These are phyloP conservation scores for Ageneiosus marmoratus DNA, from an alignment of 2,113 vertebrate genomes.

Conservation along the genomic window DNA sequence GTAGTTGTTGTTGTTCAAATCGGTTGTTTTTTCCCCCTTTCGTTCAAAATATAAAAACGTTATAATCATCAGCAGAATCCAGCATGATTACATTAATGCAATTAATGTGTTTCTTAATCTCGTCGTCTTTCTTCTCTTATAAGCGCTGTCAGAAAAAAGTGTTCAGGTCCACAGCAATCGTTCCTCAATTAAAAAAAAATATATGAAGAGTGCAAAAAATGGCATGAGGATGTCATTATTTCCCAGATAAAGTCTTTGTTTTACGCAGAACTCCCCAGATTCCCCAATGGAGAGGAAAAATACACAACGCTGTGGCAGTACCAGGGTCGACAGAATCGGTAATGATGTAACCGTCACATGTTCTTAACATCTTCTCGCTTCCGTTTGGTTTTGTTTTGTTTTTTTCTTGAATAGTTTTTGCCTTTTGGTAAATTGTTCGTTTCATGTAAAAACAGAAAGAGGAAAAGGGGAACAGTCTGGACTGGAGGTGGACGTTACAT, in stretches of 20 bases:
- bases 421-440: conserved; percentile 52
- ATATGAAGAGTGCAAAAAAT: conserved; percentile 81
- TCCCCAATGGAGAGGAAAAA: conserved; percentile 40
- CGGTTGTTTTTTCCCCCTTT: conserved; percentile 57
- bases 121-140: conserved; percentile 40
- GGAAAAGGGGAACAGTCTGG: conserved; percentile 80
- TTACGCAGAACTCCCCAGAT: conserved; percentile 33
- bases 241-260: conserved; percentile 51
- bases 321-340: conserved; percentile 38
- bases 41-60: conserved; percentile 66
- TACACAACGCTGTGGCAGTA: conserved; percentile 51
- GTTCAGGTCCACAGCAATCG: conserved; percentile 35
- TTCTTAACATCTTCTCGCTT: conserved; percentile 35
- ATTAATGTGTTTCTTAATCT: conserved; percentile 30
- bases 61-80: conserved; percentile 58
- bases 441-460: conserved; percentile 85
- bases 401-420: conserved; percentile 59
- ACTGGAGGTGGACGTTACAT: conserved; percentile 84
- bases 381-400: conserved; percentile 71
- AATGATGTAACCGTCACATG: conserved; percentile 57
- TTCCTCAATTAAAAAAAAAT: conserved; percentile 62
- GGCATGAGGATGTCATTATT: conserved; percentile 77
- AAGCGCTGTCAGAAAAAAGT: conserved; percentile 47
- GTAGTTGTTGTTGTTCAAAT: conserved; percentile 66
- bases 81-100: conserved; percentile 61